A percentile compares a stretch with the other conserved stretches of the same genome.
Conservation (phyloP, 2,888 invertebrate species). For the Agrotis ipsilon region DNA sequence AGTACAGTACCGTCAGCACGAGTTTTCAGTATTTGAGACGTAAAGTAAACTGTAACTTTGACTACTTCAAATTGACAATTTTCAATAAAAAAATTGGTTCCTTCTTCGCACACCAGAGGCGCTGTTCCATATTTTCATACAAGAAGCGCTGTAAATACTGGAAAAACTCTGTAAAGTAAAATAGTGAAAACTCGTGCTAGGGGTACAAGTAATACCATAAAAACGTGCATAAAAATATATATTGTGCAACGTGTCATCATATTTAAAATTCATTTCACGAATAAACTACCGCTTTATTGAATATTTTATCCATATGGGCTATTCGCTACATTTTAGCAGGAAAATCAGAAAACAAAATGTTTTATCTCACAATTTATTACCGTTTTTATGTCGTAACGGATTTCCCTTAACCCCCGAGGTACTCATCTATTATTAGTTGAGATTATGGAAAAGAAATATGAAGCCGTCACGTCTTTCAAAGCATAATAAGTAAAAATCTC, state of each 20-base stretch:
- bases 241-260: too few relatives aligned
- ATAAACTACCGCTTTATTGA: not conserved
- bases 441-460: conserved; percentile 51
- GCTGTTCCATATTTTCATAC: too few relatives aligned
- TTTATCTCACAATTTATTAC: conserved; percentile 10
- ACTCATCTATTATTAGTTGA: conserved; percentile 44
- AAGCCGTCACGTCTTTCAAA: conserved; percentile 44
- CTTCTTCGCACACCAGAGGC: too few relatives aligned
- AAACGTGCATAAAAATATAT: not conserved
- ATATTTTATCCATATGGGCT: not conserved
- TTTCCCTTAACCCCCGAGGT: conserved; percentile 10
- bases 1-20: too few relatives aligned
- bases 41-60: too few relatives aligned
- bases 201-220: not conserved
- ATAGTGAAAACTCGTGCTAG: too few relatives aligned
- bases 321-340: not conserved
- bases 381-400: conserved; percentile 9
- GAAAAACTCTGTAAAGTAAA: too few relatives aligned
- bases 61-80: too few relatives aligned
- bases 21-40: too few relatives aligned
- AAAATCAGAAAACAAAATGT: conserved; percentile 16
- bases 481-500: conserved; percentile 59
- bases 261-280: not conserved
- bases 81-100: too few relatives aligned
- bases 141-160: too few relatives aligned